Evolutionary conservation across 2,888 invertebrate genomes (phyloP).

Genomic region (Drosophila histrio): DNA sequence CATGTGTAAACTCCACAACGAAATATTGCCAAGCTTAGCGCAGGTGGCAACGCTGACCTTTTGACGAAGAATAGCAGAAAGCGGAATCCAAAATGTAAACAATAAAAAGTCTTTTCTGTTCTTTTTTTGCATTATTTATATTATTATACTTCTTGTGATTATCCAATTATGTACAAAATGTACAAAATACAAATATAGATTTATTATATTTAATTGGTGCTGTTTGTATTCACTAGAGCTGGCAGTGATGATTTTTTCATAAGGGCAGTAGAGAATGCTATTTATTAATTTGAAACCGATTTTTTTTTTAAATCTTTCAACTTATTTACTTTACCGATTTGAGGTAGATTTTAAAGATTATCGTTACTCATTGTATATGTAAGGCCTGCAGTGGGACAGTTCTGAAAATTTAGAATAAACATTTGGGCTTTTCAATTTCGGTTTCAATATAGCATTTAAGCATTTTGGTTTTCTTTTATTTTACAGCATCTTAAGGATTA

Average conservation of each 20-base stretch:
- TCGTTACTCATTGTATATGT: slow-evolving; percentile 45
- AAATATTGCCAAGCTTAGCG: not conserved
- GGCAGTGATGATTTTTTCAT: slow-evolving; percentile 64
- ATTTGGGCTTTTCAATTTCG: slow-evolving; percentile 19
- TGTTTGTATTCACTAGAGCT: slow-evolving; percentile 49
- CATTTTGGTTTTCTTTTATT: slow-evolving; percentile 1
- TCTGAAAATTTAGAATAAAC: slow-evolving; percentile 47
- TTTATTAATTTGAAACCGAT: slow-evolving; percentile 49
- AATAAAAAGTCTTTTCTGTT: not conserved
- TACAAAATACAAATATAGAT: slow-evolving; percentile 49
- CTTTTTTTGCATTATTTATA: not conserved
- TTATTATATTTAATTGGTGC: slow-evolving; percentile 30
- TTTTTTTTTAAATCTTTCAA: slow-evolving; percentile 11
- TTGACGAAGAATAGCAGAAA: not conserved
- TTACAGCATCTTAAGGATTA: slow-evolving; percentile 13
- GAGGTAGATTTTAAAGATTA: slow-evolving; percentile 61
- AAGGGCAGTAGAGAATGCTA: slow-evolving; percentile 45
- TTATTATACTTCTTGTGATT: slow-evolving; percentile 32
- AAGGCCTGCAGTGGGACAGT: slow-evolving; percentile 61
- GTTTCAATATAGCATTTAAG: slow-evolving; percentile 38
- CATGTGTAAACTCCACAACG: not conserved
- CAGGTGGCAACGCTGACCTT: slow-evolving; percentile 13
- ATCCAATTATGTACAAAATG: slow-evolving; percentile 42
- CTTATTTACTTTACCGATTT: slow-evolving; percentile 44
- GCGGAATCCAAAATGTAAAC: not conserved